Evolutionary conservation across 2,888 invertebrate genomes (phyloP).

Genomic region (Apotomis betuletana): DNA sequence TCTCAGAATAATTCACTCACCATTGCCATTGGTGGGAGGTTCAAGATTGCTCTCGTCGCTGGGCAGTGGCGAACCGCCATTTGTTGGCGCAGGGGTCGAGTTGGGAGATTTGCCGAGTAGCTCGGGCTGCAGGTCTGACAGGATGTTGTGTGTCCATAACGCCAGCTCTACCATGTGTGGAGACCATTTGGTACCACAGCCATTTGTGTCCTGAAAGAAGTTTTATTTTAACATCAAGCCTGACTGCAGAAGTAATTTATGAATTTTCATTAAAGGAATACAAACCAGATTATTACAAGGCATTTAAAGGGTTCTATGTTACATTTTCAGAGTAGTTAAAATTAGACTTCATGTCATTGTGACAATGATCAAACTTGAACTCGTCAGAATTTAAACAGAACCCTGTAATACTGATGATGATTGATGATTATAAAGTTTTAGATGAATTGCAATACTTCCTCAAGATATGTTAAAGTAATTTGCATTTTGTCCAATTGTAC

Average conservation of each 20-base stretch:
- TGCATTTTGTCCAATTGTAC: no score
- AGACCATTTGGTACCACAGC: conserved; percentile 86
- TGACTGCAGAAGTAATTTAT: background rate
- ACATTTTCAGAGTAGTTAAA: no score
- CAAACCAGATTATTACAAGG: no score
- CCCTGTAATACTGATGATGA: no score
- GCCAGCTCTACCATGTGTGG: conserved; percentile 94
- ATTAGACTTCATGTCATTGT: no score
- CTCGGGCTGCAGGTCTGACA: conserved; percentile 92
- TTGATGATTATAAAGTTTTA: no score
- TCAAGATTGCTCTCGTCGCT: conserved; percentile 92
- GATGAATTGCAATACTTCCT: no score
- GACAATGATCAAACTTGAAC: no score
- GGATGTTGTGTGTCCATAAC: conserved; percentile 96
- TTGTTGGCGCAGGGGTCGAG: conserved; percentile 72
- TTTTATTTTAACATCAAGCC: background rate
- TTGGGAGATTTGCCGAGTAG: conserved; percentile 89
- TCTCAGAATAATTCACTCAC: conserved; percentile 49
- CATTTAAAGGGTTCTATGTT: no score
- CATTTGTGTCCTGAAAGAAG: conserved; percentile 75
- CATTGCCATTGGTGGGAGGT: conserved; percentile 85
- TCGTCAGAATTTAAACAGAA: no score
- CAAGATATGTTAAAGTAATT: no score
- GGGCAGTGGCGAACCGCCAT: conserved; percentile 81
- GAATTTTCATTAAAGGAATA: no score